Conservation (phyloP, 2,797 vertebrate species). For the Etheostoma perlongum region DNA sequence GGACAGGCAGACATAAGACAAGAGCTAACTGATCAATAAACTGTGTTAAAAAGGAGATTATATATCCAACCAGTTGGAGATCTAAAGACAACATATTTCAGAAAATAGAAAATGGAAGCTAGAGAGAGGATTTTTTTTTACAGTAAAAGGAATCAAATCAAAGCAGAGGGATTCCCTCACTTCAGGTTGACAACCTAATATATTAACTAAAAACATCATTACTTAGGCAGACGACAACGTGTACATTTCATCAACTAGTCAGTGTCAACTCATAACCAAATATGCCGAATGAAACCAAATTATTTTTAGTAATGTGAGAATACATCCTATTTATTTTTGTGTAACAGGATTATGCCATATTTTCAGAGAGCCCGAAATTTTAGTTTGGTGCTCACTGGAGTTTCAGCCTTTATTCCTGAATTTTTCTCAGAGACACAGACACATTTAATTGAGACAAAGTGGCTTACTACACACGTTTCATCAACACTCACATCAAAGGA, state of each 20-base stretch:
- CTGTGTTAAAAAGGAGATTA: slow-evolving; percentile 24
- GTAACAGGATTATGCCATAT: background rate
- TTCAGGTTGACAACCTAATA: slow-evolving; percentile 15
- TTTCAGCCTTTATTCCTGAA: background rate
- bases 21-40: slow-evolving; percentile 17
- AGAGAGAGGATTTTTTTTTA: slow-evolving; percentile 5
- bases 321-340: background rate
- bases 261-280: background rate
- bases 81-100: slow-evolving; percentile 1
- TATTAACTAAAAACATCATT: slow-evolving; percentile 22
- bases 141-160: background rate
- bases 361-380: background rate
- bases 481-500: background rate
- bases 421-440: background rate
- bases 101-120: slow-evolving; percentile 2
- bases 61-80: slow-evolving; percentile 11
- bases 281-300: slow-evolving; percentile 7
- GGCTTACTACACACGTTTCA: background rate
- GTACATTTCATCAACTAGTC: background rate
- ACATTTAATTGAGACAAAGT: slow-evolving; percentile 5
- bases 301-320: background rate
- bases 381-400: background rate
- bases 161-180: slow-evolving; percentile 4
- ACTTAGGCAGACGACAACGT: slow-evolving; percentile 10
- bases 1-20: slow-evolving; percentile 31